phyloP scores from a whole-genome alignment of 2,888 invertebrate genomes.

The Phaonia tiefii region DNA sequence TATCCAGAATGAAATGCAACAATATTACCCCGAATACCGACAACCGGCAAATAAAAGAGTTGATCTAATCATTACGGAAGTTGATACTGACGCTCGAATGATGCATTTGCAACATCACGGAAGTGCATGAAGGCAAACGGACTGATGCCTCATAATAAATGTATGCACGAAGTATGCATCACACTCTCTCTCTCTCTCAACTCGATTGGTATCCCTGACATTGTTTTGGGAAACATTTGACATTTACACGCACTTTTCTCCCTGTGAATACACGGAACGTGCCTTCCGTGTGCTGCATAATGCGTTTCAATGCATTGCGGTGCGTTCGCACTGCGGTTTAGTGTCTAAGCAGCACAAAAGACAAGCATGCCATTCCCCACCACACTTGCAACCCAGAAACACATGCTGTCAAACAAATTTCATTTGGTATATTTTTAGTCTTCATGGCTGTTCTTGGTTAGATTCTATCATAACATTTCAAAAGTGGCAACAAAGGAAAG shows the following conservation, averaged over 20 bases:
- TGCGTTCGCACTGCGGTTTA: slow-evolving; percentile 43
- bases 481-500: slow-evolving; percentile 39
- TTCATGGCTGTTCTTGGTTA: slow-evolving; percentile 35
- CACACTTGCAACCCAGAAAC: slow-evolving; percentile 21
- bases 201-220: not conserved
- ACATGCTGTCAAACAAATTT: slow-evolving; percentile 59
- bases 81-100: slow-evolving; percentile 35
- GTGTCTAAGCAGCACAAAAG: slow-evolving; percentile 39
- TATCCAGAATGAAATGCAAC: not conserved
- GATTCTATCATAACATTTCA: slow-evolving; percentile 60
- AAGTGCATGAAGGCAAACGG: too few species aligned
- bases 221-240: slow-evolving; percentile 53
- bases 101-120: slow-evolving; percentile 9
- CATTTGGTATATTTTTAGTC: slow-evolving; percentile 5
- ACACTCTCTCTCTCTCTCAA: too few species aligned
- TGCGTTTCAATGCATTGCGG: slow-evolving; percentile 27
- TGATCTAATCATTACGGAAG: slow-evolving; percentile 65
- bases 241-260: slow-evolving; percentile 53
- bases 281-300: not conserved
- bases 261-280: not conserved
- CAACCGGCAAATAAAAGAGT: slow-evolving; percentile 49
- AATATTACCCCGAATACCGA: not conserved
- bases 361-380: too few species aligned
- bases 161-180: slow-evolving; percentile 58
- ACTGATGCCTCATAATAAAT: slow-evolving; percentile 51